Evolutionary conservation across 2,888 invertebrate species (phyloP), one percentile per base, ranked within the genome.

Genomic region (Archips crataeganus): DNA sequence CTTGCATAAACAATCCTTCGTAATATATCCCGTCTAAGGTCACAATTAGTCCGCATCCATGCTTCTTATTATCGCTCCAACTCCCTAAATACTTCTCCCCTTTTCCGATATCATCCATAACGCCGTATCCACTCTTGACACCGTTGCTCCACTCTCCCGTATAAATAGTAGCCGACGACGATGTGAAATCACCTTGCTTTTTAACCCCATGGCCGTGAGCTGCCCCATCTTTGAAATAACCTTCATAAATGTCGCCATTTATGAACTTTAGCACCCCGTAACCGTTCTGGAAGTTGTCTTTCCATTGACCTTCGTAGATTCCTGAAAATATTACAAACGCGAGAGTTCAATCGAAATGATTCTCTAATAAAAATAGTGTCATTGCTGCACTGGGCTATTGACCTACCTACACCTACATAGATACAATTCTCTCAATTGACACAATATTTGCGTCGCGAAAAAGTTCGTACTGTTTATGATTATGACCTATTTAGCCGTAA

Each of bases 61-160:
- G 97, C 76, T 97, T 97, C 85, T 96, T 96, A 85, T 98, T 97
- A 77, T 98, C 98, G 75, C 95, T 95, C 98, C 98, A 98, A 89
- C 96, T 96, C 6, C 98, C 98, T 88, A 98, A 95, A 88, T 98
- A 98, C 87, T 98, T 98, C 87, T 98, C 98, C 2, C 98, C 98
- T 81, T 96, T 97, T 39, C 96, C 95, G 66, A 98, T 97, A 82
- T 98, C 97, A 84, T 98, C 98, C 95, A 98, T 96, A 0, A 98
- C 97, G 0, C 98, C 98, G 81, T 98, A 98, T 0, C 98, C 98
- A 79, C 97, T 96, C 79, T 96, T 97, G 2, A 95, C 95, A 32
- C 98, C 98, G 67, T 94, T 95, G 13, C 95, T 94, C 97, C 98
- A 98, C 83, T 98, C 98, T 0, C 98, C 98, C n/a, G 98, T 97